phyloP scores from a whole-genome alignment of 2,888 invertebrate genomes.

The Lasioglossum vierecki region DNA sequence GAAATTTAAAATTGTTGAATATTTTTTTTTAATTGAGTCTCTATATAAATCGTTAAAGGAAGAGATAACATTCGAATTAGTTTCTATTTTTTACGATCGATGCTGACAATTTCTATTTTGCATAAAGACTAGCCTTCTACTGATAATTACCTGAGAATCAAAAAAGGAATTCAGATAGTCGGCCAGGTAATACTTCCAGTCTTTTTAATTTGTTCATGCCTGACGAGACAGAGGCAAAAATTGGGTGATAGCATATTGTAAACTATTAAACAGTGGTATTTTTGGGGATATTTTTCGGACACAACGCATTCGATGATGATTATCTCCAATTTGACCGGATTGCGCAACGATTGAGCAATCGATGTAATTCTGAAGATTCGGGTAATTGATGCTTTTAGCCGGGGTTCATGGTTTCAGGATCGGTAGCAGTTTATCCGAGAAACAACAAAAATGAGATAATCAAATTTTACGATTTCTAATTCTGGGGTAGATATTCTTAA shows the following conservation, averaged over 20 bases:
- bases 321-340: not conserved
- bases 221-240: too few species aligned
- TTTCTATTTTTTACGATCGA: too few species aligned
- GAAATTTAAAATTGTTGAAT: too few species aligned
- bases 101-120: too few species aligned
- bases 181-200: too few species aligned
- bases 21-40: too few species aligned
- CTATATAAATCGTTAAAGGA: too few species aligned
- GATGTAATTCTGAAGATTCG: not conserved
- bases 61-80: too few species aligned
- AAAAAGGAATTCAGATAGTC: too few species aligned
- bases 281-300: not conserved
- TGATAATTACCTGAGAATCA: too few species aligned
- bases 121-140: too few species aligned
- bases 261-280: not conserved
- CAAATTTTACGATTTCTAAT: not conserved
- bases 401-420: not conserved
- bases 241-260: not conserved
- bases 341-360: not conserved
- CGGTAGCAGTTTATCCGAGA: not conserved
- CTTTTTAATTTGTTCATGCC: too few species aligned
- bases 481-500: not conserved
- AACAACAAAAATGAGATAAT: not conserved
- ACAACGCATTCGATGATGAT: not conserved
- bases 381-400: not conserved